Base-by-base conservation (phyloP, 2,797 vertebrate genomes). In the Ctenopoma kingsleyae region DNA sequence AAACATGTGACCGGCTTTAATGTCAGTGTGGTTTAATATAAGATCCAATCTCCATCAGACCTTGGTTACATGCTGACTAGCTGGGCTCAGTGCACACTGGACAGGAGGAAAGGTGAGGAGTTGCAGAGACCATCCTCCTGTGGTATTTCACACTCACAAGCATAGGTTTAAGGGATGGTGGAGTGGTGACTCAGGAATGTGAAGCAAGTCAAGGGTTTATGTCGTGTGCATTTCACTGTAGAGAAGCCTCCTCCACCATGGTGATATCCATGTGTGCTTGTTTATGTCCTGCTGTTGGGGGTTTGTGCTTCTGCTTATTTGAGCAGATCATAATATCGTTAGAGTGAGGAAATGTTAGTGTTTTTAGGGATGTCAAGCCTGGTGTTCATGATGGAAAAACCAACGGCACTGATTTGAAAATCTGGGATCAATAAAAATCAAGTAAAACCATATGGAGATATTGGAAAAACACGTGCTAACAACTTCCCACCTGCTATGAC, bases 11-110 rank as follows among this genome's bases (percentile, higher is more conserved):
- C 82, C 36, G 79, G 79, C 91, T 84, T 82, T 94, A 93, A 93
- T 94, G 88, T 90, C 92, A 92, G 80, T 76, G 83, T 60, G 83
- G 80, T 94, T 92, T 93, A 93, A 91, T 94, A 86, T 90, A 90
- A 90, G 78, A 90, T 70, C 75, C 55, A 78, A 90, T 87, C 86
- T 86, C 70, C 84, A 78, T 91, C 23, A 82, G 88, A 72, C 74
- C 79, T 58, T 54, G 47, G 67, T 73, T 85, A 87, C 81, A 80
- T 67, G 56, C 76, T 85, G 86, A 87, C 78, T 89, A 87, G 78
- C 66, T 83, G 59, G 73, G 49, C 64, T 80, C 48, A 40, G 64
- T 60, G 74, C 70, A 67, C 57, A 63, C 36, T 71, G 72, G 63
- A 67, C 43, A 60, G 75, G 36, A 53, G 63, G 49, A 74, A 78